phyloP scores from a whole-genome alignment of 1,140 invertebrate genomes.

The Tribolium castaneum region DNA sequence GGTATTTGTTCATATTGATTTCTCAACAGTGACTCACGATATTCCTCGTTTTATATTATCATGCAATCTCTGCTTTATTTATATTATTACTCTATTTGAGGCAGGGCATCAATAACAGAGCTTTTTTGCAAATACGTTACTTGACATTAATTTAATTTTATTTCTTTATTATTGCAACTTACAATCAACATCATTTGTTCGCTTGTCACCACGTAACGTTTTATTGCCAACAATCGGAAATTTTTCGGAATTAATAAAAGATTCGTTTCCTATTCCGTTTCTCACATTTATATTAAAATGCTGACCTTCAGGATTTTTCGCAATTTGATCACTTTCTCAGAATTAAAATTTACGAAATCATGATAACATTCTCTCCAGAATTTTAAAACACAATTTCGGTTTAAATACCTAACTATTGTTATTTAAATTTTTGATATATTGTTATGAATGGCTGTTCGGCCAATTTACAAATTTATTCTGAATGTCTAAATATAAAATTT shows the following conservation, averaged over 20 bases:
- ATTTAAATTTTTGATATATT: not conserved
- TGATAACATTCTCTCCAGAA: not conserved
- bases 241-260: slow-evolving; percentile 14
- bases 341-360: not conserved
- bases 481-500: not conserved
- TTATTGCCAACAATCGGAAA: not conserved
- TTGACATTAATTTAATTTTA: slow-evolving; percentile 2
- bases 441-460: too few relatives aligned
- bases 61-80: slow-evolving; percentile 4
- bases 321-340: not conserved
- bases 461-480: too few relatives aligned
- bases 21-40: slow-evolving; percentile 20
- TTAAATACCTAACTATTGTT: not conserved
- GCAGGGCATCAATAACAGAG: not conserved
- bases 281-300: slow-evolving; percentile 20
- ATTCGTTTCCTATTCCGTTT: slow-evolving; percentile 13
- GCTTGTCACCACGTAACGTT: not conserved
- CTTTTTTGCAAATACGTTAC: not conserved
- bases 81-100: not conserved
- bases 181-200: slow-evolving; percentile 3
- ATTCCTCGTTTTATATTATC: slow-evolving; percentile 12
- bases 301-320: not conserved
- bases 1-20: slow-evolving; percentile 20
- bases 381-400: not conserved
- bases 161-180: not conserved